phyloP scores from a whole-genome alignment of 2,797 vertebrate genomes.

The Centroberyx gerrardi region DNA sequence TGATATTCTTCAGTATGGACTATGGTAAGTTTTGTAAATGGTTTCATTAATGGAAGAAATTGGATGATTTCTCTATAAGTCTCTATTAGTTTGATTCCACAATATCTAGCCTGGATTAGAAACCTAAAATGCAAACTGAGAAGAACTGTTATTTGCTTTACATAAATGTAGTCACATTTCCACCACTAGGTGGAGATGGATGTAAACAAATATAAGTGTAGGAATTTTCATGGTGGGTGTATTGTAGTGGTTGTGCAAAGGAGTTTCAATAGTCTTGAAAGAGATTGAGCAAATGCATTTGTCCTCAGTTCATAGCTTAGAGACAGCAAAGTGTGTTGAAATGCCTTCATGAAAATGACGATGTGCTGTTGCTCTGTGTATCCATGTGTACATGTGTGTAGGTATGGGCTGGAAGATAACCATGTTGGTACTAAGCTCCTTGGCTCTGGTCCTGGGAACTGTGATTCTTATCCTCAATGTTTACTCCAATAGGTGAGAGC shows the following conservation, averaged over 20 bases:
- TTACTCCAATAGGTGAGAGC: conserved; percentile 89
- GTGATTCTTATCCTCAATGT: conserved; percentile 89
- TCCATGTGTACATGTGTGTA: conserved; percentile 58
- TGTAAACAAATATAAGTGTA: conserved; percentile 5
- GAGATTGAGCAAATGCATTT: background rate
- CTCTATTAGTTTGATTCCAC: conserved; percentile 1
- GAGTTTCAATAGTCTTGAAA: background rate
- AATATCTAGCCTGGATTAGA: background rate
- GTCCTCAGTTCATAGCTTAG: background rate
- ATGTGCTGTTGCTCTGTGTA: background rate
- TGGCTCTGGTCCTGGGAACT: conserved; percentile 89
- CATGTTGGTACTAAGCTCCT: conserved; percentile 90
- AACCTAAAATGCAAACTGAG: background rate
- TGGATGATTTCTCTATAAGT: background rate
- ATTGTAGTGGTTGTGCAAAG: conserved; percentile 7
- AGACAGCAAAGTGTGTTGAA: conserved; percentile 7
- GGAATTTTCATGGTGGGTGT: background rate
- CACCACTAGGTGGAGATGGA: conserved; percentile 74
- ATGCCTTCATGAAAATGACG: conserved; percentile 6
- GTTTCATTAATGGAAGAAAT: background rate
- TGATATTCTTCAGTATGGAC: conserved; percentile 81
- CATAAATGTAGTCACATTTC: background rate
- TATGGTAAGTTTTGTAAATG: conserved; percentile 76
- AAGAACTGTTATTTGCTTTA: background rate
- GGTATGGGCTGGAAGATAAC: conserved; percentile 91